Evolutionary conservation across 1,140 invertebrate genomes (phyloP).

Genomic region (Homarus americanus): DNA sequence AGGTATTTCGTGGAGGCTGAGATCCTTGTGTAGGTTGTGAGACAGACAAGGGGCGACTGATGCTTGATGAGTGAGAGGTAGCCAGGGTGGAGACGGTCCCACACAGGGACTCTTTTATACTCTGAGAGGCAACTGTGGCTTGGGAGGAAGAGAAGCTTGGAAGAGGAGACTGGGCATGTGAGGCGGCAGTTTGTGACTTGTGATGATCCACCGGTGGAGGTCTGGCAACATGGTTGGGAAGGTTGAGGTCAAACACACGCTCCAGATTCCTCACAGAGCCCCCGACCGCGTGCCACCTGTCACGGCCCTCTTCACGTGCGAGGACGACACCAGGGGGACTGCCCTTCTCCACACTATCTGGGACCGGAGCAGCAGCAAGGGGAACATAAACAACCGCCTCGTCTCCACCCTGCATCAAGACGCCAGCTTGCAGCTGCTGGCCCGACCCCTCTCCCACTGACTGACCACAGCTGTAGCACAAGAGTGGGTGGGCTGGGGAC

Average conservation of each 20-base stretch:
- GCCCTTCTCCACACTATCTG: slow-evolving; percentile 52
- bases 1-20: slow-evolving; percentile 16
- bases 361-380: slow-evolving; percentile 47
- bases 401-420: slow-evolving; percentile 52
- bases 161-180: slow-evolving; percentile 7
- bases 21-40: slow-evolving; percentile 29
- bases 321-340: slow-evolving; percentile 1
- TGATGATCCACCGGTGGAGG: slow-evolving; percentile 11
- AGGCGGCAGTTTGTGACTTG: slow-evolving; percentile 21
- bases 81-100: not conserved
- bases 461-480: slow-evolving; percentile 63
- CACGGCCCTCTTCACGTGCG: slow-evolving; percentile 24
- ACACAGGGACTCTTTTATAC: slow-evolving; percentile 21
- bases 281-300: slow-evolving; percentile 47
- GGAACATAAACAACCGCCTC: slow-evolving; percentile 62
- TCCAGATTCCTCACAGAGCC: slow-evolving; percentile 53
- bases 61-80: slow-evolving; percentile 17
- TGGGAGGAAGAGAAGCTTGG: slow-evolving; percentile 20
- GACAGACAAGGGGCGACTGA: slow-evolving; percentile 7
- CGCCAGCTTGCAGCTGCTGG: slow-evolving; percentile 56
- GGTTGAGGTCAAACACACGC: slow-evolving; percentile 25
- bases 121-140: slow-evolving; percentile 24
- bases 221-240: slow-evolving; percentile 17
- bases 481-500: slow-evolving; percentile 83
- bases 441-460: slow-evolving; percentile 49